Evolutionary conservation across 2,113 vertebrate genomes (phyloP).

Genomic region (Canis aureus): DNA sequence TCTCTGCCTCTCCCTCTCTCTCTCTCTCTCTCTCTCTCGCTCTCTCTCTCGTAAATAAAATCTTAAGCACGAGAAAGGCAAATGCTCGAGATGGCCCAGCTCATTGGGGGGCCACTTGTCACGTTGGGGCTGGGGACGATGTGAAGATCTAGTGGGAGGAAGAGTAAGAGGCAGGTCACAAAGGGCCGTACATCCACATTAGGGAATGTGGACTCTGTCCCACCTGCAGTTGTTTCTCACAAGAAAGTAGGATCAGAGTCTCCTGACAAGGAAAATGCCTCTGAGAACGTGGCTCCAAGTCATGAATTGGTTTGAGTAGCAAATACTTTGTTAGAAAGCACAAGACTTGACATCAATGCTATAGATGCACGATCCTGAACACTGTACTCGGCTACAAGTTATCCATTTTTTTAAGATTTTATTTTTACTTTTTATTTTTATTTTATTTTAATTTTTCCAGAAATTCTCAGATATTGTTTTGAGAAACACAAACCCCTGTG

Average conservation of each 20-base stretch:
- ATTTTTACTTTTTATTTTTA: background rate
- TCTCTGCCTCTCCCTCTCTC: too few relatives aligned
- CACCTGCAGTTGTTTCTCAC: background rate
- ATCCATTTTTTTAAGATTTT: too few relatives aligned
- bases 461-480: conserved; percentile 43
- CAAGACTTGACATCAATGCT: background rate
- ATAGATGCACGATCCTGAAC: background rate
- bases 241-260: conserved; percentile 9
- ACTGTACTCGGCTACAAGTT: background rate
- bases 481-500: background rate
- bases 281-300: background rate
- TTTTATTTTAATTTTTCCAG: background rate
- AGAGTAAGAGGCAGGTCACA: background rate
- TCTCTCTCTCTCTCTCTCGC: too few relatives aligned
- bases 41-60: too few relatives aligned
- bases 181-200: background rate
- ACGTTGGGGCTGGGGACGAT: rapidly evolving
- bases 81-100: background rate
- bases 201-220: background rate
- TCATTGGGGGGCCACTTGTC: background rate
- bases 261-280: conserved; percentile 37
- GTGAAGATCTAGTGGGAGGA: background rate
- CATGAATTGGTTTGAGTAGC: background rate
- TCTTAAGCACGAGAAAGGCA: background rate
- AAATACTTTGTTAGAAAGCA: background rate